A percentile compares a stretch with the other conserved stretches of the same genome.
These are phyloP conservation scores for Stichopus chloronotus DNA, from an alignment of 35 echinoderm and acorn worm genomes.

Conservation along the genomic window DNA sequence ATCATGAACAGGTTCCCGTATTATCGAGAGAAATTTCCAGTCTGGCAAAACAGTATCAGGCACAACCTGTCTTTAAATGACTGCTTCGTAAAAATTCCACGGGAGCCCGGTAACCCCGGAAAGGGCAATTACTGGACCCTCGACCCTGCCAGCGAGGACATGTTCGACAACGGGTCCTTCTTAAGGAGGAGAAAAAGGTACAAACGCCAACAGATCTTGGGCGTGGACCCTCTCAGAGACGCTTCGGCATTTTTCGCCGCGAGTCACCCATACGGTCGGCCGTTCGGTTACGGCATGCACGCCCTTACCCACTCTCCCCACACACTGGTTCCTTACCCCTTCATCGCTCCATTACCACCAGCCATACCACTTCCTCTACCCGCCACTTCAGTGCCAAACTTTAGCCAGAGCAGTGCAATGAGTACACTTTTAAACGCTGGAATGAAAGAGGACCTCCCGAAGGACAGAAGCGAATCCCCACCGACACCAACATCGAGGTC, in stretches of 20 bases:
- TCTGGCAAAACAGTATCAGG: slow-evolving; percentile 99
- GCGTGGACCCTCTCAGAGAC: slow-evolving; percentile 71
- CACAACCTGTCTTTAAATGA: slow-evolving; percentile 97
- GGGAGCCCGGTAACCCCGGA: slow-evolving; percentile 95
- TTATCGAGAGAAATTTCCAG: slow-evolving; percentile 97
- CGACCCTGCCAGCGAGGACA: slow-evolving; percentile 98
- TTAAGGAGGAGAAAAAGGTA: slow-evolving; percentile 94
- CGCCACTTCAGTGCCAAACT: slow-evolving; percentile 67
- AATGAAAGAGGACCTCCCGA: slow-evolving; percentile 38
- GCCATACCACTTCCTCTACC: slow-evolving; percentile 90
- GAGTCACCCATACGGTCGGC: slow-evolving; percentile 63
- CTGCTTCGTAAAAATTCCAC: slow-evolving; percentile 99
- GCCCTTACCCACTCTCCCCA: slow-evolving; percentile 76
- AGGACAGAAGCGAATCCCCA: slow-evolving; percentile 59
- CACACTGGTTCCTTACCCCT: slow-evolving; percentile 90
- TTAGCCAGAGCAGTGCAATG: slow-evolving; percentile 67
- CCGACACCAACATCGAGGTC: slow-evolving; percentile 72
- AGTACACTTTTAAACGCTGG: slow-evolving; percentile 72
- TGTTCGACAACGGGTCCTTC: slow-evolving; percentile 99
- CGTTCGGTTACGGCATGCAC: slow-evolving; percentile 60
- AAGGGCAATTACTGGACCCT: slow-evolving; percentile 99
- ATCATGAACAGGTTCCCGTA: slow-evolving; percentile 99
- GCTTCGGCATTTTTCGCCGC: slow-evolving; percentile 67
- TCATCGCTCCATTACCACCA: slow-evolving; percentile 87
- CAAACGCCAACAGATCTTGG: slow-evolving; percentile 82